Evolutionary conservation across 2,113 vertebrate genomes (phyloP), one percentile per base, ranked within the genome.

Genomic region (Baryphthengus martii): DNA sequence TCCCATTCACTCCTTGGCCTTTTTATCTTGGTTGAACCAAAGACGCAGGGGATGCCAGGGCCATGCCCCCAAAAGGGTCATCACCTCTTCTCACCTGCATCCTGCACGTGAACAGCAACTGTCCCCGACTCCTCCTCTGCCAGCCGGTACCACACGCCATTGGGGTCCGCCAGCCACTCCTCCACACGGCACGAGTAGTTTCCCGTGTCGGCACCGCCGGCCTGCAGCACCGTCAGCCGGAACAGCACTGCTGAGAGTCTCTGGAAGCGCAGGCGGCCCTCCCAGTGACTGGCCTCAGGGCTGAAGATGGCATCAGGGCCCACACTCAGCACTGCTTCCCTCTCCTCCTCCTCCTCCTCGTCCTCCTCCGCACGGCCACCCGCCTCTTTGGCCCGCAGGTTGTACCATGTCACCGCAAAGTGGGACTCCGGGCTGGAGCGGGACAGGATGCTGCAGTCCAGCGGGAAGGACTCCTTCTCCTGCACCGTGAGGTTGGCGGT

Each of bases 321-420:
- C 93, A 98, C 97, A 0, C 97, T 97, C 66, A 98, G 93, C 92
- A 98, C 95, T 0, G 45, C 88, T 3, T 97, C 97, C 82, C 78
- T 91, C 31, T 97, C 97, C 73, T 98, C 98, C 16, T 47, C 90
- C 84, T n/a, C 91, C 2, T 95, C 94, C 12, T 82, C 78, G 3
- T 13, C 29, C 0, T 87, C 97, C 12, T 42, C 68, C 12, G 2
- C 13, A 2, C 3, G 93, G 15, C 92, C 15, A 0, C 63, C 74
- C 0, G 42, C 76, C 17, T 95, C 98, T 33, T 98, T 98, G 20
- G 96, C 88, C 85, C 96, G 98, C 71, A 98, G 97, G 62, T 96
- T 98, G 52, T 99, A 99, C 99, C 99, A 99, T 12, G 99, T 98
- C 89, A 99, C 99, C 0, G 99, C 99, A 24, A 99, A 99, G 94